These are phyloP conservation scores for Actinopyga echinites DNA, from an alignment of 53 echinoderm and acorn worm species.

Conservation along the genomic window DNA sequence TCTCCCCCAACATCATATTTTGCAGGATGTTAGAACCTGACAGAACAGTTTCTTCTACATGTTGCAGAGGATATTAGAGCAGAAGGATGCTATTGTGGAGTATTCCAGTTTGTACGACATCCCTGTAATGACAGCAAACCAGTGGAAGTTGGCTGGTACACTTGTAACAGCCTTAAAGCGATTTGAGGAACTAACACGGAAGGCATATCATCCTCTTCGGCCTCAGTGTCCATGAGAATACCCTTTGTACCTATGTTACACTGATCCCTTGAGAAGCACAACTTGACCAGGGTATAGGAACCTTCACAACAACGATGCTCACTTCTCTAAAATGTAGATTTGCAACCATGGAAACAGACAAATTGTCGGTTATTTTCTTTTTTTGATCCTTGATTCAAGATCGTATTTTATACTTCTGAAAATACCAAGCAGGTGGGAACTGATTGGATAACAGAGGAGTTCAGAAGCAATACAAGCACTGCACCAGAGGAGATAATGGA, in stretches of 20 bases:
- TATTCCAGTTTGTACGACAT: conserved; percentile 41
- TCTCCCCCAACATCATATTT: conserved; percentile 27
- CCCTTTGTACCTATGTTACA: conserved; percentile 9
- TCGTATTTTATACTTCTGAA: background rate
- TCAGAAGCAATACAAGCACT: background rate
- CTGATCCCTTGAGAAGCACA: background rate
- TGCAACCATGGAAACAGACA: background rate
- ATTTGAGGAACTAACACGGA: conserved; percentile 38
- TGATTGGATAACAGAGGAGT: background rate
- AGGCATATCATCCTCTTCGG: conserved; percentile 2
- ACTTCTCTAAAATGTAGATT: conserved; percentile 2
- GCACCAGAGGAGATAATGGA: background rate
- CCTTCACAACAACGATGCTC: conserved; percentile 8
- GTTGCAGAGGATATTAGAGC: conserved; percentile 7
- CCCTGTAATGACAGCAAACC: conserved; percentile 45
- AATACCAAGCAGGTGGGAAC: background rate
- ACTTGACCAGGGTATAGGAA: background rate
- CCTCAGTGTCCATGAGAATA: conserved; percentile 14
- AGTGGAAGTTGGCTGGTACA: conserved; percentile 26
- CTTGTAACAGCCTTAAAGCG: conserved; percentile 14
- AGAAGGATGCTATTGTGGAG: conserved; percentile 13
- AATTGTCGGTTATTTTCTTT: background rate
- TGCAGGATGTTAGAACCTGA: conserved; percentile 35
- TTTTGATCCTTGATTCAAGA: conserved; percentile 8
- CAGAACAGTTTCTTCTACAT: conserved; percentile 40